phyloP scores from a whole-genome alignment of 2,888 invertebrate species.

The Synergus itoensis region DNA sequence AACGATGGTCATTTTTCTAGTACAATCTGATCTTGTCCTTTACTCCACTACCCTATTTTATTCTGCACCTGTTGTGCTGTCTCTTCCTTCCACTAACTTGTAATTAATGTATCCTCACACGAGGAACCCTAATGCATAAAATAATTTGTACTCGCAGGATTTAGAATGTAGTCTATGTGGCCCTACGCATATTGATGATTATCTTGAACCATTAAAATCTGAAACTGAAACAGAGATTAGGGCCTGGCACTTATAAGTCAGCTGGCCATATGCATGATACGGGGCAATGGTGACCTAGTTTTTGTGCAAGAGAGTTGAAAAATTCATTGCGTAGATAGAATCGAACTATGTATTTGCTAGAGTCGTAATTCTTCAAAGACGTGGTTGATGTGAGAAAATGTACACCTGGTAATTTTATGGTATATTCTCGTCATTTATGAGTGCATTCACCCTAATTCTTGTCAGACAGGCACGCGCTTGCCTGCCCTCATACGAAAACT shows the following conservation, averaged over 20 bases:
- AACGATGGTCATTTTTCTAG: not conserved
- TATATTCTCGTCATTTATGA: constrained; percentile 29
- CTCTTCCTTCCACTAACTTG: constrained; percentile 15
- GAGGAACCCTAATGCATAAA: constrained; percentile 8
- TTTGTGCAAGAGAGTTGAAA: constrained; percentile 1
- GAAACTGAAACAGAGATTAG: not conserved
- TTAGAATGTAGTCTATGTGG: not conserved
- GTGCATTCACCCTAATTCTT: constrained; percentile 30
- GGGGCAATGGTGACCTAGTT: constrained; percentile 4
- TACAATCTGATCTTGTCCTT: not conserved
- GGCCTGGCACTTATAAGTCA: not conserved
- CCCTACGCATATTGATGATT: not conserved
- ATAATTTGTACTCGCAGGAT: not conserved
- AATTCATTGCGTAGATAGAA: constrained; percentile 37
- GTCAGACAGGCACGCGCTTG: constrained; percentile 1
- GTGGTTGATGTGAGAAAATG: constrained; percentile 23
- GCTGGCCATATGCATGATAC: constrained; percentile 4
- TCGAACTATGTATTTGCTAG: constrained; percentile 27
- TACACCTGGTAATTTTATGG: constrained; percentile 37
- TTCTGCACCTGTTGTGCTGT: constrained; percentile 26
- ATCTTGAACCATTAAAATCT: not conserved
- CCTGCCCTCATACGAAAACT: constrained; percentile 6
- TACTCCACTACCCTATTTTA: constrained; percentile 6
- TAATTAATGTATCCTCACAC: not conserved
- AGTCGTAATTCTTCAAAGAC: constrained; percentile 19